Evolutionary conservation across 2,113 vertebrate species (phyloP).

Genomic region (Crypturellus undulatus): DNA sequence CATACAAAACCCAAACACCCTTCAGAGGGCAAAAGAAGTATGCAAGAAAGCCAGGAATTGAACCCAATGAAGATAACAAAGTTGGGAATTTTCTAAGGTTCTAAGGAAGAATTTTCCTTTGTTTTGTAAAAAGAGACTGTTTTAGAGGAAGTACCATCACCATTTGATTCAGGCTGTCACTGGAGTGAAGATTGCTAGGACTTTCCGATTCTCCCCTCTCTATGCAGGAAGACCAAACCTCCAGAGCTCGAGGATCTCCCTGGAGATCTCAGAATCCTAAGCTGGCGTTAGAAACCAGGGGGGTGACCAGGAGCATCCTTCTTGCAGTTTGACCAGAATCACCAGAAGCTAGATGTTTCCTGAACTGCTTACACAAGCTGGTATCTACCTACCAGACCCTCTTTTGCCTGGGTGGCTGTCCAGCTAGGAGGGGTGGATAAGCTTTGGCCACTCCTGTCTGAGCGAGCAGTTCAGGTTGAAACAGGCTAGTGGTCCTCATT

Average conservation of each 20-base stretch:
- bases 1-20: background rate
- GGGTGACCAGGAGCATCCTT: background rate
- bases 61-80: background rate
- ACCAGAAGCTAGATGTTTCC: background rate
- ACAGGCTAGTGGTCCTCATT: too few relatives aligned
- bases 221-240: background rate
- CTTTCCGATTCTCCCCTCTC: background rate
- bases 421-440: background rate
- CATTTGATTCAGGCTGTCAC: background rate
- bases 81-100: background rate
- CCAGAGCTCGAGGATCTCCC: background rate
- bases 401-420: background rate
- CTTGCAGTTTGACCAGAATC: background rate
- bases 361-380: background rate
- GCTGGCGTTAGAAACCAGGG: background rate
- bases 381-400: background rate
- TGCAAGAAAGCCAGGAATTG: background rate
- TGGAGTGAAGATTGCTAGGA: background rate
- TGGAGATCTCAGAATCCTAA: background rate
- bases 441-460: background rate
- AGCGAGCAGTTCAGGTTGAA: background rate
- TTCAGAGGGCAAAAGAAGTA: background rate
- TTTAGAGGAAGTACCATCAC: background rate
- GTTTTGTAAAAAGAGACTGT: background rate
- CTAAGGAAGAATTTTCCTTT: background rate